Conservation (phyloP, 2,888 invertebrate genomes). For the Aleiodes leptofemur region DNA sequence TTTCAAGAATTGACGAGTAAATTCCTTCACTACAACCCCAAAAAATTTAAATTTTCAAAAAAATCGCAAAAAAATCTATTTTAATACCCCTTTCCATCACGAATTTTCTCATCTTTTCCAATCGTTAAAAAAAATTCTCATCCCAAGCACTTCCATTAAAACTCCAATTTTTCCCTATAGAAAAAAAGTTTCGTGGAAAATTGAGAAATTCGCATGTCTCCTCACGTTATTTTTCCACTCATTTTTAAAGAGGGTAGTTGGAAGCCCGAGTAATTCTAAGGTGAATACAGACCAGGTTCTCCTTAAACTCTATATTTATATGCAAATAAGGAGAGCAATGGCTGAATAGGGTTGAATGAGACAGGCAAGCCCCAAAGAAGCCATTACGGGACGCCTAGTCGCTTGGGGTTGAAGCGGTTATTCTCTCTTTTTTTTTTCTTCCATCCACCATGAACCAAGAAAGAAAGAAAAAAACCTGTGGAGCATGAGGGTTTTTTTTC, state of each 20-base stretch:
- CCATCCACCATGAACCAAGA: background rate
- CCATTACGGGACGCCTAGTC: slow-evolving; percentile 51
- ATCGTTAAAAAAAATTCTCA: no score
- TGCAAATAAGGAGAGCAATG: slow-evolving; percentile 62
- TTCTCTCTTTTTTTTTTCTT: background rate
- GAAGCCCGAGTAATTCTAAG: slow-evolving; percentile 33
- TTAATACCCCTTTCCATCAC: no score
- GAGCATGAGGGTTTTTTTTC: slow-evolving; percentile 5
- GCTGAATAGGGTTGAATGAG: slow-evolving; percentile 48
- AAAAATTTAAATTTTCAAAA: no score
- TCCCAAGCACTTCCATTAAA: no score
- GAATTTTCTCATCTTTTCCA: no score
- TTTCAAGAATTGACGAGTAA: no score
- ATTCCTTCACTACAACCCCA: no score
- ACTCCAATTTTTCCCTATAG: no score
- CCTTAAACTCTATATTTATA: slow-evolving; percentile 62
- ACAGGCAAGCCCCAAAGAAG: slow-evolving; percentile 51
- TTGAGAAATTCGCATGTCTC: background rate
- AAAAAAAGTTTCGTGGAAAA: no score
- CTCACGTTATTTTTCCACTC: slow-evolving; percentile 12
- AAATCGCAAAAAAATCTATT: no score
- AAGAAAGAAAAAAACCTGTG: slow-evolving; percentile 18
- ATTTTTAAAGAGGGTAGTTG: slow-evolving; percentile 5
- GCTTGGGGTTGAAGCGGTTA: background rate
- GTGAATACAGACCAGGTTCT: slow-evolving; percentile 30